Percentiles rank a stretch among this genome's conserved stretches.
Conservation (phyloP, 1,140 invertebrate species). For the Zophobas atratus region DNA sequence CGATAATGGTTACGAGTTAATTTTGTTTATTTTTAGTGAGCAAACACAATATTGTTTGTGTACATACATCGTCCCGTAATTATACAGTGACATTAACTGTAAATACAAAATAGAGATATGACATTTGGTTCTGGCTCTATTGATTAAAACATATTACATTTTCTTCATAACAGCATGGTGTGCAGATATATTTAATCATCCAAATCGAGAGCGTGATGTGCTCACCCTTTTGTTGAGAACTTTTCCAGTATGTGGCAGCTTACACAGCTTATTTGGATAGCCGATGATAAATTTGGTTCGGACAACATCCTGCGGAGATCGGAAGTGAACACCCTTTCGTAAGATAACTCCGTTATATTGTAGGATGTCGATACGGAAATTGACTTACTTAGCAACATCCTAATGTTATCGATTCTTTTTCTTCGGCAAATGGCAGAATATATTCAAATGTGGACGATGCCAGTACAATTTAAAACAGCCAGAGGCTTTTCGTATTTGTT, state of each 20-base stretch:
- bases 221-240: too few species aligned
- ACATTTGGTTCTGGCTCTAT: too few species aligned
- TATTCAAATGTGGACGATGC: background rate
- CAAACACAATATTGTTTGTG: too few species aligned
- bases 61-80: too few species aligned
- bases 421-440: background rate
- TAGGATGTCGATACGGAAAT: conserved; percentile 31
- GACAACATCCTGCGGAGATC: conserved; percentile 36
- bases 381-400: conserved; percentile 26
- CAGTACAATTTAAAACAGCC: conserved; percentile 6
- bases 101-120: too few species aligned
- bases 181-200: too few species aligned
- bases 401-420: conserved; percentile 10
- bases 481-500: background rate
- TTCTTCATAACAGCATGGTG: too few species aligned
- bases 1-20: too few species aligned
- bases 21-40: too few species aligned
- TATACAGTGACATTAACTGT: too few species aligned
- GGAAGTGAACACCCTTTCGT: conserved; percentile 20
- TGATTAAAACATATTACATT: too few species aligned
- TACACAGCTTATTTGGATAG: background rate
- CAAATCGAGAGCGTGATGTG: too few species aligned
- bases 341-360: conserved; percentile 19
- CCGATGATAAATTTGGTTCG: conserved; percentile 7
- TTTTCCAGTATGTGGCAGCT: background rate